phyloP scores from a whole-genome alignment of 2,113 vertebrate genomes.

The Carlito syrichta region DNA sequence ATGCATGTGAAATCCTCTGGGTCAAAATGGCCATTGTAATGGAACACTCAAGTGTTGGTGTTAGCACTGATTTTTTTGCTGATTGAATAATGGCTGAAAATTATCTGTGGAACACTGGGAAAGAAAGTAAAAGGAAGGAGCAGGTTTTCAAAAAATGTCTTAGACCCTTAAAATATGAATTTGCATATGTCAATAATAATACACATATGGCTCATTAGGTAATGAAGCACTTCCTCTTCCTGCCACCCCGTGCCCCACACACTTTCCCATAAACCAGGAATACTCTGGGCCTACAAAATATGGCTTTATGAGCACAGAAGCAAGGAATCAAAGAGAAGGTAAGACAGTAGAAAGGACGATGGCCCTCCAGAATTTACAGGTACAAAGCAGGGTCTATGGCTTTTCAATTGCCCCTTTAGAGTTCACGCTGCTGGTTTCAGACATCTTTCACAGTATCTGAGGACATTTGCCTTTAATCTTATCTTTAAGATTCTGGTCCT shows the following conservation, averaged over 20 bases:
- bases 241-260: no score
- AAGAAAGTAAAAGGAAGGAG: not conserved
- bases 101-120: not conserved
- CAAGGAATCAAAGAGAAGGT: not conserved
- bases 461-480: not conserved
- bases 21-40: not conserved
- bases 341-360: not conserved
- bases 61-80: not conserved
- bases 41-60: not conserved
- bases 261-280: not conserved
- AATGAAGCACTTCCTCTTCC: no score
- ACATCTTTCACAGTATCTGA: not conserved
- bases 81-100: not conserved
- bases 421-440: not conserved
- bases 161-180: not conserved
- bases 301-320: not conserved
- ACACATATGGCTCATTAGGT: not conserved
- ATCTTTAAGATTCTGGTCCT: not conserved
- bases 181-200: not conserved
- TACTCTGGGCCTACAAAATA: not conserved
- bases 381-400: not conserved
- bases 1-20: not conserved
- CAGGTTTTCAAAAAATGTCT: not conserved
- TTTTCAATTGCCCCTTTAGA: not conserved
- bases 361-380: not conserved